Evolutionary conservation across 2,113 vertebrate species (phyloP).

Genomic region (Alligator mississippiensis): DNA sequence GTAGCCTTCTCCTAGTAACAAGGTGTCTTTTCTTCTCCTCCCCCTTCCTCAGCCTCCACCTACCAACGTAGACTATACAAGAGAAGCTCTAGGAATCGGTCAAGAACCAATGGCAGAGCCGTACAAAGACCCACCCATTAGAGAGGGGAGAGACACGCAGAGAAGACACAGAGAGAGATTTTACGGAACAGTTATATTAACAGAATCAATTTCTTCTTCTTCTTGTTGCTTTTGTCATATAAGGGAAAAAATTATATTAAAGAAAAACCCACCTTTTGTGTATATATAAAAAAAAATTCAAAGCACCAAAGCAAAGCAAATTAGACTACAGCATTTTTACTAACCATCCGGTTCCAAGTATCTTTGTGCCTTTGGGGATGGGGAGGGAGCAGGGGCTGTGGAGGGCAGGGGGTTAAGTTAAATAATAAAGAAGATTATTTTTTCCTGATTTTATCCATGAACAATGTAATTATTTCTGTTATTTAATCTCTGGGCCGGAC

Average conservation of each 20-base stretch:
- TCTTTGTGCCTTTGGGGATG: slow-evolving; percentile 80
- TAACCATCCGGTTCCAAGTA: slow-evolving; percentile 74
- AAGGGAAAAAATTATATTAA: slow-evolving; percentile 83
- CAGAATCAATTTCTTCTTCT: slow-evolving; percentile 77
- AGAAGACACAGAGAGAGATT: slow-evolving; percentile 74
- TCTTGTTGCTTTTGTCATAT: slow-evolving; percentile 82
- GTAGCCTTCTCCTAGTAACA: slow-evolving; percentile 13
- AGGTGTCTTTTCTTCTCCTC: slow-evolving; percentile 38
- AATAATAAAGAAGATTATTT: slow-evolving; percentile 85
- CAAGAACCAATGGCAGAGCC: slow-evolving; percentile 76
- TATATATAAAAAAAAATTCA: slow-evolving; percentile 69
- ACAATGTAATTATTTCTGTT: slow-evolving; percentile 80
- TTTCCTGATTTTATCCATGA: slow-evolving; percentile 79
- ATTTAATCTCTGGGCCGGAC: slow-evolving; percentile 77
- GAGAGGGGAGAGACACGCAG: slow-evolving; percentile 69
- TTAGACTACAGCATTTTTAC: slow-evolving; percentile 78
- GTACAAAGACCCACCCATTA: slow-evolving; percentile 76
- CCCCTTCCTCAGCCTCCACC: slow-evolving; percentile 73
- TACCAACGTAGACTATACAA: slow-evolving; percentile 82
- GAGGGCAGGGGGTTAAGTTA: slow-evolving; percentile 78
- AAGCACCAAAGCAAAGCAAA: slow-evolving; percentile 86
- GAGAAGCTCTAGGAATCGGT: slow-evolving; percentile 79
- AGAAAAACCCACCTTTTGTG: slow-evolving; percentile 81
- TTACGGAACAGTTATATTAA: slow-evolving; percentile 80
- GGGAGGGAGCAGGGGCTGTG: slow-evolving; percentile 73